These are phyloP conservation scores for Hyaena hyaena DNA, from an alignment of 2,113 vertebrate genomes.

Conservation along the genomic window DNA sequence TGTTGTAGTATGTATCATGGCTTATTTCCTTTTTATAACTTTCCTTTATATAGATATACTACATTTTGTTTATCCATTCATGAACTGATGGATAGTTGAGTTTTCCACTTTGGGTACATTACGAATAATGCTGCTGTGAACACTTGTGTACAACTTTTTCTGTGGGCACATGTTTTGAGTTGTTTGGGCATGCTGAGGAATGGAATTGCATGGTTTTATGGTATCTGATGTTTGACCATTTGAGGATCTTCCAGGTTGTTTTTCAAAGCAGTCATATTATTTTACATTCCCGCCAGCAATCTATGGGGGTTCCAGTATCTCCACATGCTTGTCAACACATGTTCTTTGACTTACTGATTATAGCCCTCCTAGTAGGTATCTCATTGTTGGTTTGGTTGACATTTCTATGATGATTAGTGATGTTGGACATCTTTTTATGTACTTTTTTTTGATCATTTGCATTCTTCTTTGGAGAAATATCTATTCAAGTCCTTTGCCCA, in stretches of 20 bases:
- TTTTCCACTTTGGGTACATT: neutral
- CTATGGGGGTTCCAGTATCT: neutral
- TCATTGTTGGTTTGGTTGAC: neutral
- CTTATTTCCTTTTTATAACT: neutral
- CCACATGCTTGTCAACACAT: neutral
- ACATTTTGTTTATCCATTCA: neutral
- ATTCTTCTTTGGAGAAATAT: neutral
- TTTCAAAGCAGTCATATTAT: neutral
- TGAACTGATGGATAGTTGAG: neutral
- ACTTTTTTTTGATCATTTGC: neutral
- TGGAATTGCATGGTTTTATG: neutral
- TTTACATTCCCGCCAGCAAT: neutral
- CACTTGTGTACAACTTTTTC: neutral
- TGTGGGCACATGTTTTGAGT: neutral
- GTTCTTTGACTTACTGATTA: neutral
- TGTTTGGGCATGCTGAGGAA: neutral
- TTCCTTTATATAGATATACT: neutral
- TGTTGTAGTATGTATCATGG: neutral
- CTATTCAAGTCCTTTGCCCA: neutral
- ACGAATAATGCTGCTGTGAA: neutral
- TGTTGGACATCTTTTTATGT: neutral
- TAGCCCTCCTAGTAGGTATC: neutral
- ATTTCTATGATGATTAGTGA: neutral
- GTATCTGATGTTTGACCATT: neutral
- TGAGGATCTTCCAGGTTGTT: neutral